These are phyloP conservation scores for Zapus hudsonius DNA, from an alignment of 2,113 vertebrate genomes.

Conservation along the genomic window DNA sequence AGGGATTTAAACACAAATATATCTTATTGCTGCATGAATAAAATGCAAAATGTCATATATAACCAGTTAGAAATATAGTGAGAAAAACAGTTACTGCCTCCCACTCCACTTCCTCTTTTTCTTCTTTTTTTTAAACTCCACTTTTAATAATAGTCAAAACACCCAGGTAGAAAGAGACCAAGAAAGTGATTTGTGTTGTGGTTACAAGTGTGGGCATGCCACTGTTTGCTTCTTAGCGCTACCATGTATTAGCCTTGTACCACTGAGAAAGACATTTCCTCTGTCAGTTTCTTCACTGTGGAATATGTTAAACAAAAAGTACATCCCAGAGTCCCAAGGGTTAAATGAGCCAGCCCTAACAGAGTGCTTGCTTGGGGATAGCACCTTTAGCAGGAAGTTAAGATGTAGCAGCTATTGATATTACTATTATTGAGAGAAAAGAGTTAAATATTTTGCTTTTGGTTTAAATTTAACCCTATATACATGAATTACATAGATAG, in stretches of 20 bases:
- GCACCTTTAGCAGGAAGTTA: neutral
- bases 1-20: constrained; percentile 64
- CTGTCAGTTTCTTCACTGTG: constrained; percentile 28
- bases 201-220: constrained; percentile 56
- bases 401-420: neutral
- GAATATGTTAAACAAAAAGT: constrained; percentile 6
- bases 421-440: neutral
- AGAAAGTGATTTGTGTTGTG: constrained; percentile 53
- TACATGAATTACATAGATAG: neutral
- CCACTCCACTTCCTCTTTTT: too few relatives aligned
- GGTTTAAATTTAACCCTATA: constrained; percentile 4
- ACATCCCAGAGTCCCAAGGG: neutral
- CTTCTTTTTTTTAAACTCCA: too few relatives aligned
- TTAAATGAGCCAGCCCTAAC: neutral
- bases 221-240: constrained; percentile 51
- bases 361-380: neutral
- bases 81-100: constrained; percentile 77
- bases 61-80: constrained; percentile 57
- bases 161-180: constrained; percentile 39
- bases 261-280: constrained; percentile 58
- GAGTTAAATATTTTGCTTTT: constrained; percentile 3
- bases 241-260: constrained; percentile 11
- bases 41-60: constrained; percentile 72
- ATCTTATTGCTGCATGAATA: constrained; percentile 74
- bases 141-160: constrained; percentile 62